Conservation (phyloP, 2,797 vertebrate genomes). For the Cottoperca gobio region DNA sequence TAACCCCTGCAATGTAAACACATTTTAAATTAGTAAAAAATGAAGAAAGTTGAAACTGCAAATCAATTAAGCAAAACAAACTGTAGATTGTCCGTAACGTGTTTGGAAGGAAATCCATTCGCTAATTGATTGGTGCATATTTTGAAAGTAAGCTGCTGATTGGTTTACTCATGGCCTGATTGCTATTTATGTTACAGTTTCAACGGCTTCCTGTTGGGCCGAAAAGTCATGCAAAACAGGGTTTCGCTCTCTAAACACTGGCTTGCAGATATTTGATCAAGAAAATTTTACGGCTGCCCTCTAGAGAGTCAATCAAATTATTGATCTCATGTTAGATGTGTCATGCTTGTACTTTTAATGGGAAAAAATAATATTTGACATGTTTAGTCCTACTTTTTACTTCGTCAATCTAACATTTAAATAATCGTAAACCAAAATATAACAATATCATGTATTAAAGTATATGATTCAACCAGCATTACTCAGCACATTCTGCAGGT, state of each 20-base stretch:
- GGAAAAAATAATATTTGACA: constrained; percentile 10
- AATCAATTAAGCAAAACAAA: constrained; percentile 77
- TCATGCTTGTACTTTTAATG: constrained; percentile 5
- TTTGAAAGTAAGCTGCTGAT: constrained; percentile 80
- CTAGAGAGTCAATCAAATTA: constrained; percentile 29
- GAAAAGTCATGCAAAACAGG: constrained; percentile 65
- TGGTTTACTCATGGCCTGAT: constrained; percentile 83
- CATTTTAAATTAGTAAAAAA: constrained; percentile 43
- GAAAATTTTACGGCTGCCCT: constrained; percentile 37
- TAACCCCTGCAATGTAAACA: constrained; percentile 52
- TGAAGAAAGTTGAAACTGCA: constrained; percentile 44
- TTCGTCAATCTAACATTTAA: background rate
- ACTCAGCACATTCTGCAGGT: constrained; percentile 69
- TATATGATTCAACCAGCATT: constrained; percentile 29
- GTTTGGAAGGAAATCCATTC: constrained; percentile 79
- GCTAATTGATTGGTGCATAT: constrained; percentile 82
- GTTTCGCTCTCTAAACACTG: constrained; percentile 42
- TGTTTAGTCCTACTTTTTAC: background rate
- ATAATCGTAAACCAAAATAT: background rate
- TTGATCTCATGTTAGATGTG: constrained; percentile 27
- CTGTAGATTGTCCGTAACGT: constrained; percentile 72
- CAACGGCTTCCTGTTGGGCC: constrained; percentile 76
- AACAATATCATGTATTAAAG: background rate
- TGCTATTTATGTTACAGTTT: constrained; percentile 83
- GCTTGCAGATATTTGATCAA: constrained; percentile 46